These are phyloP conservation scores for Drosophila saltans DNA, from an alignment of 1,140 invertebrate genomes.

Conservation along the genomic window DNA sequence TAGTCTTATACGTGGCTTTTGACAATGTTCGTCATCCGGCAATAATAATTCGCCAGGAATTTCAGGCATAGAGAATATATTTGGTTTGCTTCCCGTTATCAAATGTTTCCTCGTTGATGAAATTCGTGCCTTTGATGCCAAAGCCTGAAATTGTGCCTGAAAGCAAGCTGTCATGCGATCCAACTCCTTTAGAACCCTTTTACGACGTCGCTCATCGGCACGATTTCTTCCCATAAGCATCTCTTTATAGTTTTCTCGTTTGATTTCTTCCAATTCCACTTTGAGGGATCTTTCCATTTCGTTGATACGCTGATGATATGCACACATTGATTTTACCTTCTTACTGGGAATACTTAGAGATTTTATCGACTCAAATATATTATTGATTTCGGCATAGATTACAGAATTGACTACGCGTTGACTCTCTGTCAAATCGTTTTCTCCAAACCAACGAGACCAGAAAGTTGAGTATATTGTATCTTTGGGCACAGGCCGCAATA, in stretches of 20 bases:
- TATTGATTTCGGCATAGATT: constrained; percentile 36
- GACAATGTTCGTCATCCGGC: not conserved
- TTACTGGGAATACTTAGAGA: constrained; percentile 14
- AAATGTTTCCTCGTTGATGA: constrained; percentile 41
- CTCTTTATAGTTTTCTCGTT: constrained; percentile 13
- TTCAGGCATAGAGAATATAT: not conserved
- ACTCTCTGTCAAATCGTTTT: not conserved
- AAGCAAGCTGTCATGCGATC: constrained; percentile 40
- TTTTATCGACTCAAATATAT: constrained; percentile 35
- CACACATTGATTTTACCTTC: constrained; percentile 37
- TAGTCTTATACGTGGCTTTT: not conserved
- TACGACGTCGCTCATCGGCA: constrained; percentile 1
- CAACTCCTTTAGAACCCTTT: constrained; percentile 39
- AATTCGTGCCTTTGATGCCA: constrained; percentile 40
- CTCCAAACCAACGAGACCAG: constrained; percentile 52
- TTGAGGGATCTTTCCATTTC: constrained; percentile 56
- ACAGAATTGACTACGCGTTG: constrained; percentile 26
- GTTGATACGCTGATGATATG: constrained; percentile 33
- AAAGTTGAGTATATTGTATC: not conserved
- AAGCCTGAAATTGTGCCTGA: constrained; percentile 34
- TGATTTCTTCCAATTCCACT: constrained; percentile 22
- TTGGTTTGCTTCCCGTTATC: not conserved
- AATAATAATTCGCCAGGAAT: not conserved
- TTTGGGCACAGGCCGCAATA: not conserved
- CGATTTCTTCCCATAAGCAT: constrained; percentile 3